Conservation (phyloP, 2,888 invertebrate genomes). For the Stratiomys singularior region DNA sequence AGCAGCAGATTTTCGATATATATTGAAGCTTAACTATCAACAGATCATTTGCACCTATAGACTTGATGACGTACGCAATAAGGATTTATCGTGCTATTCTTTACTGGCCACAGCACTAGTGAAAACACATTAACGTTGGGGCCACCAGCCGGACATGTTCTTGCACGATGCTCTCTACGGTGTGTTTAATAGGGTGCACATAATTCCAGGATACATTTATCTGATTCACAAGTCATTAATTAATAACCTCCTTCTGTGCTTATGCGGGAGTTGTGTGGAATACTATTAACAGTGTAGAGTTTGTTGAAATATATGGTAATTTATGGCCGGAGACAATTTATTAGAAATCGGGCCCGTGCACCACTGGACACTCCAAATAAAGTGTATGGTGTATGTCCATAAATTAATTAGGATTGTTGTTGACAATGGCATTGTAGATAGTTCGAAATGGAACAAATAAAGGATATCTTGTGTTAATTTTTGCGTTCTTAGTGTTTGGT, state of each 20-base stretch:
- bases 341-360: conserved; percentile 18
- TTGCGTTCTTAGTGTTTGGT: too few relatives aligned
- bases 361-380: conserved; percentile 5
- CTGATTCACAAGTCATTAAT: conserved; percentile 40
- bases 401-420: conserved; percentile 35
- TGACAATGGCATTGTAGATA: conserved; percentile 3
- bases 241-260: conserved; percentile 38
- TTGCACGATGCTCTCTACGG: neutral
- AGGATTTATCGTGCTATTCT: conserved; percentile 8
- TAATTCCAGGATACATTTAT: conserved; percentile 36
- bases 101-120: neutral
- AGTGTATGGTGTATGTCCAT: neutral
- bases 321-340: conserved; percentile 34
- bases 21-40: conserved; percentile 25
- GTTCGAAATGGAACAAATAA: too few relatives aligned
- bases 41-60: conserved; percentile 36
- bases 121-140: conserved; percentile 1
- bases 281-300: conserved; percentile 15
- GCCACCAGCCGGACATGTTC: neutral
- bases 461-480: too few relatives aligned
- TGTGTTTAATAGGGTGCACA: conserved; percentile 33
- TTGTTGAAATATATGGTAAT: conserved; percentile 32
- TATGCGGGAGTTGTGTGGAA: neutral
- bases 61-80: conserved; percentile 18
- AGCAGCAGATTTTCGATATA: conserved; percentile 26